Evolutionary conservation across 2,797 vertebrate genomes (phyloP), one percentile per base, ranked within the genome.

Genomic region (Clarias laeviceps): DNA sequence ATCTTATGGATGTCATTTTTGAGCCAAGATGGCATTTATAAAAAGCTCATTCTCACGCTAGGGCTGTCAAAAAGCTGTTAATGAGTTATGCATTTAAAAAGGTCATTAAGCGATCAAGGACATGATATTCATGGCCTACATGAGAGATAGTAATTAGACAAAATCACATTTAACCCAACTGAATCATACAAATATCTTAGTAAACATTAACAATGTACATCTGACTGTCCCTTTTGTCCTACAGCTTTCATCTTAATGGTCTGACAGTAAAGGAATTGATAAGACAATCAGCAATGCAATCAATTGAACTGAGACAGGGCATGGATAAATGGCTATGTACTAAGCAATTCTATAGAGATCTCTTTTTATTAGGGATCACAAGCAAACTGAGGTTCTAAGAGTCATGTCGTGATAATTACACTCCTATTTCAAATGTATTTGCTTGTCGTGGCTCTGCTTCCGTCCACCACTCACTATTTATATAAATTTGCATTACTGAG

Each of bases 1-100:
- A 92, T 93, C 95, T 96, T 95, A 95, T 94, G 92, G 87, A 87
- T 89, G 91, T 93, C 90, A 84, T 94, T 92, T 94, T 94, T 94
- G 90, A 89, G 90, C 90, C 90, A 90, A 94, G 93, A 87, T 86
- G 88, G 79, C 88, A 61, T 91, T 92, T 93, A 89, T 93, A 93
- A 92, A 89, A 89, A 87, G 89, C 82, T 61, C 65, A 92, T 93
- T 95, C 93, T 93, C 94, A 95, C 92, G 93, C 94, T 89, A 93
- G 86, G 87, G 86, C 84, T 86, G 90, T 88, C 86, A 78, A 82
- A 87, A 86, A 87, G 82, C 50, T 77, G 90, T 79, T 88, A 88
- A 91, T 88, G 89, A 82, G 84, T 89, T 88, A 88, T 80, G 82
- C 72, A 83, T 88, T 90, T 87, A 92, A 89, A 87, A 18, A 68